These are phyloP conservation scores for Microctonus brassicae DNA, from an alignment of 2,888 invertebrate species.

Conservation along the genomic window DNA sequence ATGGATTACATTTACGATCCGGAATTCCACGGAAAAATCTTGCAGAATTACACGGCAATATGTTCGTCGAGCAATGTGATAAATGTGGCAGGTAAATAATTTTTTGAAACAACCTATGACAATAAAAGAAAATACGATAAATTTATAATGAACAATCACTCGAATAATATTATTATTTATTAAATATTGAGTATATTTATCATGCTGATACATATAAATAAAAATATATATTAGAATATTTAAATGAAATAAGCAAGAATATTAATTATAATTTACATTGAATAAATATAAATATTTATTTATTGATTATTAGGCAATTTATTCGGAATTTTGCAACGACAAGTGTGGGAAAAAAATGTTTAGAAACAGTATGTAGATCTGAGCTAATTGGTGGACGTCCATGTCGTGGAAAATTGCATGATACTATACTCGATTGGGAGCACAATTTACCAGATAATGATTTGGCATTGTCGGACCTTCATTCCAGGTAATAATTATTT, in stretches of 20 bases:
- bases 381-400: conserved; percentile 75
- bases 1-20: conserved; percentile 94
- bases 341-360: conserved; percentile 82
- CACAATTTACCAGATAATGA: conserved; percentile 91
- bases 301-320: conserved; percentile 79
- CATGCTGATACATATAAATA: too few relatives aligned
- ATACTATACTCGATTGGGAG: conserved; percentile 98
- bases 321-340: conserved; percentile 81
- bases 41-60: conserved; percentile 97
- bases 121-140: not conserved
- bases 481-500: conserved; percentile 86
- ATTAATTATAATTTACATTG: not conserved
- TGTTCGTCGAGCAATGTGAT: conserved; percentile 95
- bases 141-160: too few relatives aligned
- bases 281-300: not conserved
- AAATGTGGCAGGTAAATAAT: conserved; percentile 82
- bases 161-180: too few relatives aligned
- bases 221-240: too few relatives aligned
- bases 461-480: conserved; percentile 84
- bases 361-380: conserved; percentile 78
- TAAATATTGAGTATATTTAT: too few relatives aligned
- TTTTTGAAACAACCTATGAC: not conserved
- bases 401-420: conserved; percentile 90
- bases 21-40: conserved; percentile 85
- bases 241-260: too few relatives aligned